Conservation (phyloP, 2,797 vertebrate genomes). For the Pangasius krempfi region DNA sequence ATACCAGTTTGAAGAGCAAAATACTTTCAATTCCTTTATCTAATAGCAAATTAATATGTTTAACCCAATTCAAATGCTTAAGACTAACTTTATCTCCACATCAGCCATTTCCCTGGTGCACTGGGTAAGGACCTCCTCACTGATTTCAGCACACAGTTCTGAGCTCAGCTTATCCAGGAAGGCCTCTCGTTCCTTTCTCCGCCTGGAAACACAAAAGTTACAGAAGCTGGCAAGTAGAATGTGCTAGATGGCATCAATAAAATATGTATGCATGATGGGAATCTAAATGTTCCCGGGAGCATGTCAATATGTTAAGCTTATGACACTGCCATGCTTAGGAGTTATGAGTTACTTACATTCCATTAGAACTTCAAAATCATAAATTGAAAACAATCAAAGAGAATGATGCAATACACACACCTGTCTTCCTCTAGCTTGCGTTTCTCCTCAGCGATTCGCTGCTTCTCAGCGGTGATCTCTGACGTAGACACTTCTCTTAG, state of each 20-base stretch:
- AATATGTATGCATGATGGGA: not conserved
- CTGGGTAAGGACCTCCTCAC: conserved; percentile 78
- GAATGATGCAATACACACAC: conserved; percentile 56
- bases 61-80: not conserved
- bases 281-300: not conserved
- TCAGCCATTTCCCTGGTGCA: conserved; percentile 71
- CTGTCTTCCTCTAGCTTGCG: conserved; percentile 84
- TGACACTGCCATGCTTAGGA: not conserved
- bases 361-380: not conserved
- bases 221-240: not conserved
- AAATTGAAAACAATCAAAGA: not conserved
- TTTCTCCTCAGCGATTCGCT: conserved; percentile 79
- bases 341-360: not conserved
- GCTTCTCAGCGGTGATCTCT: conserved; percentile 72
- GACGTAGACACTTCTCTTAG: conserved; percentile 72
- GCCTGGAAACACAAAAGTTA: conserved; percentile 66
- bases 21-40: not conserved
- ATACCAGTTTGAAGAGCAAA: not conserved
- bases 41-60: not conserved
- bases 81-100: conserved; percentile 80
- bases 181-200: conserved; percentile 80
- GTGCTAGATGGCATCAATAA: not conserved
- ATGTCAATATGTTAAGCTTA: not conserved
- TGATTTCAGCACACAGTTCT: conserved; percentile 78
- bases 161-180: conserved; percentile 78